Base-by-base conservation (phyloP, 1,140 invertebrate species). In the Drosophila ambigua region DNA sequence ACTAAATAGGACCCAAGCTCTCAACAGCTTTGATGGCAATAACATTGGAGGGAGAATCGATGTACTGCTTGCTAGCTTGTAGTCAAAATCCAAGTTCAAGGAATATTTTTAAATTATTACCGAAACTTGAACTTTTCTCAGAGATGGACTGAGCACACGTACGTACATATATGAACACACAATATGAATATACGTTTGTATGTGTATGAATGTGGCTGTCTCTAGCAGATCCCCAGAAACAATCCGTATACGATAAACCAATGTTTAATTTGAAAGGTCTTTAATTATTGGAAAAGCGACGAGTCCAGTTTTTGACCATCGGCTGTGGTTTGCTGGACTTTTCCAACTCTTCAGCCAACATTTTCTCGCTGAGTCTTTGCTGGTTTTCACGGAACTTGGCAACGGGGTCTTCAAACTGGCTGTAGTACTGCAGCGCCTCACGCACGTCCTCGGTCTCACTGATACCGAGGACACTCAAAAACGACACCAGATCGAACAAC, bases 371-470 rank as follows among this genome's bases (percentile, higher is more conserved):
- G 50, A 97, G 93, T 77, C 94, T 94, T 57, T 95, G 93, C 92
- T 98, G 97, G 92, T 98, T 98, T 87, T 97, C 96, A 83, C 96
- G 94, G 93, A 99, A 99, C 71, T 96, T 95, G 71, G 95, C 95
- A 51, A 99, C 93, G 8, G 98, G 98, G 94, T 99, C 96, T 46
- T 98, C 96, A 93, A 97, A 99, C 90, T 98, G 95, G 74, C 94
- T 95, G 92, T 99, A 99, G 93, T 99, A 97, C 58, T 95, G 95
- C 50, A 99, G 92, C 53, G 99, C 98, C 59, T 98, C 96, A 66
- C 99, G 94, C 0, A 99, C 98, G 93, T 99, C 99, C 41, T 96
- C 95, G 5, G 99, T 96, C 72, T 97, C 96, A 79, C 96, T 96
- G 72, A 95, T 93, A 28, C 95, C 95, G 83, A 99, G 95, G 13